phyloP scores from a whole-genome alignment of 2,888 invertebrate genomes.

The Timandra comae region DNA sequence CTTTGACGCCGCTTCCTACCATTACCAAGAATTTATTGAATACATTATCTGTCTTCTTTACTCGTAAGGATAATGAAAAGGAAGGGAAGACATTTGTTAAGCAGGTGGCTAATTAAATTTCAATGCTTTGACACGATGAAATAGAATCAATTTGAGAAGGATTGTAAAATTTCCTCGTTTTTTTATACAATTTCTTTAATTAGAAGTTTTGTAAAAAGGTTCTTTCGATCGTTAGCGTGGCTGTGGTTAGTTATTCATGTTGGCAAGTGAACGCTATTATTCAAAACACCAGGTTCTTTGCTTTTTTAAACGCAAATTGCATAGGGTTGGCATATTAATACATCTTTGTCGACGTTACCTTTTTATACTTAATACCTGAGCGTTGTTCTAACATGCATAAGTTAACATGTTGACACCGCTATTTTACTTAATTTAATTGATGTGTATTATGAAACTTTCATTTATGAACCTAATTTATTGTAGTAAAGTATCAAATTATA shows the following conservation, averaged over 20 bases:
- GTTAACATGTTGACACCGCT: too few relatives aligned
- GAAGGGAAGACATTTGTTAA: slow-evolving; percentile 20
- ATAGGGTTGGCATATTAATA: slow-evolving; percentile 30
- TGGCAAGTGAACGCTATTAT: slow-evolving; percentile 22
- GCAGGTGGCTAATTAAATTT: slow-evolving; percentile 65
- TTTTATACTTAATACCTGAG: slow-evolving; percentile 26
- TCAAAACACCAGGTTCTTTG: slow-evolving; percentile 19
- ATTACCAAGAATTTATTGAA: slow-evolving; percentile 31
- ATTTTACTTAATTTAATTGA: too few relatives aligned
- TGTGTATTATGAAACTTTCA: too few relatives aligned
- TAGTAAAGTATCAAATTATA: too few relatives aligned
- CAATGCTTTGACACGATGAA: slow-evolving; percentile 43
- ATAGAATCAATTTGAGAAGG: slow-evolving; percentile 28
- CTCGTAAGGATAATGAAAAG: slow-evolving; percentile 25
- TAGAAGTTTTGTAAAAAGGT: slow-evolving; percentile 39
- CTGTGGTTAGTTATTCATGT: slow-evolving; percentile 33
- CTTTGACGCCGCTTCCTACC: slow-evolving; percentile 58
- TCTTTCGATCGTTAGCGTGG: slow-evolving; percentile 29
- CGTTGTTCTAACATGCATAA: slow-evolving; percentile 1
- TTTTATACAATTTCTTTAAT: slow-evolving; percentile 29
- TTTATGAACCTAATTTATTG: too few relatives aligned
- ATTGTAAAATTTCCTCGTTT: slow-evolving; percentile 28
- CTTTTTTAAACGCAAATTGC: slow-evolving; percentile 29
- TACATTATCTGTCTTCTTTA: slow-evolving; percentile 31
- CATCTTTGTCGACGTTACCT: slow-evolving; percentile 34